phyloP scores from a whole-genome alignment of 2,888 invertebrate genomes.

The Panorpa germanica region DNA sequence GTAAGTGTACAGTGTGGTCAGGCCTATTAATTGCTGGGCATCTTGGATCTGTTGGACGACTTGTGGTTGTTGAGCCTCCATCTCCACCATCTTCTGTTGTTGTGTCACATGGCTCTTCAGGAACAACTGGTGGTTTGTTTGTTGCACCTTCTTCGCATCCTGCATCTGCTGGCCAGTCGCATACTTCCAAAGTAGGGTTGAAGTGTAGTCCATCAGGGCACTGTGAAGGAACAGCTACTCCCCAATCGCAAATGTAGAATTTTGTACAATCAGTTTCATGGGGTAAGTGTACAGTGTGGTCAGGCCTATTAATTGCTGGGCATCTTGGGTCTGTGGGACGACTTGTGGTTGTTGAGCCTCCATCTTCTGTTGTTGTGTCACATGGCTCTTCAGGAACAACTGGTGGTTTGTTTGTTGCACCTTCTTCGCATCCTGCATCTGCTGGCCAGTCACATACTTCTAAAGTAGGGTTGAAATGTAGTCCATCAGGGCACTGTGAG shows the following conservation, averaged over 20 bases:
- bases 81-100: constrained; percentile 4
- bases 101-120: constrained; percentile 4
- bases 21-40: neutral
- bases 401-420: constrained; percentile 6
- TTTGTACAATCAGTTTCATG: constrained; percentile 18
- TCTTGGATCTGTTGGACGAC: constrained; percentile 6
- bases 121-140: constrained; percentile 1
- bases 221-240: constrained; percentile 13
- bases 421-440: constrained; percentile 14
- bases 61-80: constrained; percentile 7
- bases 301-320: constrained; percentile 10
- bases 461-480: constrained; percentile 15
- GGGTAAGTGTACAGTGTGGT: constrained; percentile 11
- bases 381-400: too few relatives aligned
- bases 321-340: constrained; percentile 9
- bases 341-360: too few relatives aligned
- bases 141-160: constrained; percentile 12
- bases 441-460: constrained; percentile 17
- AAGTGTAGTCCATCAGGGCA: constrained; percentile 18
- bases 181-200: constrained; percentile 14
- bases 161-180: constrained; percentile 15
- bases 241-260: constrained; percentile 17
- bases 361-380: too few relatives aligned
- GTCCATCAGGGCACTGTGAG: constrained; percentile 15
- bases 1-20: constrained; percentile 5